Evolutionary conservation across 2,888 invertebrate species (phyloP).

Genomic region (Theretra japonica): DNA sequence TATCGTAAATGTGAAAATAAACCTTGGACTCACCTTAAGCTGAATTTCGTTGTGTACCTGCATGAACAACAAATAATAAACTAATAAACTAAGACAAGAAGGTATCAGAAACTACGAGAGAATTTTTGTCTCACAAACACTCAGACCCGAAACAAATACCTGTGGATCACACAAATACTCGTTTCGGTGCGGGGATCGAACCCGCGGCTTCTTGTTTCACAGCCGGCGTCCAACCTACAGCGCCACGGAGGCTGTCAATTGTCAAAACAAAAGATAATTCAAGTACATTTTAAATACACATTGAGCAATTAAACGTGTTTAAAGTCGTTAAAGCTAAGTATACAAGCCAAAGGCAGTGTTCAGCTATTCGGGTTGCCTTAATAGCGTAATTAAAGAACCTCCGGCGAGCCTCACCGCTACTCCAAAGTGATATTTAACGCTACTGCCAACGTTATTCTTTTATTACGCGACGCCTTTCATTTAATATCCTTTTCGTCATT

Average conservation of each 20-base stretch:
- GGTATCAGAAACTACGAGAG: too few species aligned
- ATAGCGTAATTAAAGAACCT: constrained; percentile 54
- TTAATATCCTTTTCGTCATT: constrained; percentile 17
- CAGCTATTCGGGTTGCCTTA: constrained; percentile 44
- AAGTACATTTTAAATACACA: constrained; percentile 11
- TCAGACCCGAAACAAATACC: too few species aligned
- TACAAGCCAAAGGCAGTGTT: constrained; percentile 44
- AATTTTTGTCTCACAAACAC: too few species aligned
- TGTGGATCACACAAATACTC: too few species aligned
- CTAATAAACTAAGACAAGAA: too few species aligned
- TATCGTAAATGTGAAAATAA: neutral
- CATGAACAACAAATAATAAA: too few species aligned
- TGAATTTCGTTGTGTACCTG: neutral
- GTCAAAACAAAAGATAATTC: neutral
- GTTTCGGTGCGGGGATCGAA: too few species aligned
- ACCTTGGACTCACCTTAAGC: too few species aligned
- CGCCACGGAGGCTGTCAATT: too few species aligned
- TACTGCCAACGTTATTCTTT: constrained; percentile 51
- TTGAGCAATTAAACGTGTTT: constrained; percentile 40
- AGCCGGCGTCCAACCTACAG: too few species aligned
- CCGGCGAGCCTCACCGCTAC: constrained; percentile 29
- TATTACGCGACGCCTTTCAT: constrained; percentile 22
- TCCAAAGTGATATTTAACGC: constrained; percentile 57
- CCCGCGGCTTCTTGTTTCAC: too few species aligned
- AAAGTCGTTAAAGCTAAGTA: constrained; percentile 39